Percentiles rank a stretch among this genome's conserved stretches.
Evolutionary conservation across 2,888 invertebrate species (phyloP).

Genomic region (Apodemia hepburni): DNA sequence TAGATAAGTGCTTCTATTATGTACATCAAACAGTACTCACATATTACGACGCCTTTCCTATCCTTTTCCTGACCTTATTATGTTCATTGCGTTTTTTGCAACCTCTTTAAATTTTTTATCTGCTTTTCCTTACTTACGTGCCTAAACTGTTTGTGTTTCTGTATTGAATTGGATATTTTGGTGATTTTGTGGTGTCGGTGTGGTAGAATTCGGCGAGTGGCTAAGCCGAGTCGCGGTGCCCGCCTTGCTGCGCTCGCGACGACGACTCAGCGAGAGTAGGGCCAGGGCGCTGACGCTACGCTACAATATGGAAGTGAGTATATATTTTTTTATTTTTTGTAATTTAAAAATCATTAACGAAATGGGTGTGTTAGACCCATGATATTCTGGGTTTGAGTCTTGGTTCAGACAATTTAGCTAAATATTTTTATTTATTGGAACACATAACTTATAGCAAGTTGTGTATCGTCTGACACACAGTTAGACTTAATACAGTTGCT

Average conservation of each 20-base stretch:
- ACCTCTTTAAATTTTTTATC: not conserved
- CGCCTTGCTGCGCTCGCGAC: conserved; percentile 51
- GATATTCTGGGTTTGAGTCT: no score
- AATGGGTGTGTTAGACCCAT: no score
- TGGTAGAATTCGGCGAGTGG: conserved; percentile 75
- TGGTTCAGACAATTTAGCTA: no score
- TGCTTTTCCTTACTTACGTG: not conserved
- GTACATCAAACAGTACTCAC: conserved; percentile 5
- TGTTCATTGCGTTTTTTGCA: not conserved
- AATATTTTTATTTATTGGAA: no score
- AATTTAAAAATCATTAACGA: no score
- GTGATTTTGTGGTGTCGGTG: conserved; percentile 36
- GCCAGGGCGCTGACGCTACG: conserved; percentile 55
- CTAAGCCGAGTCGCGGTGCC: conserved; percentile 65
- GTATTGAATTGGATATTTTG: not conserved
- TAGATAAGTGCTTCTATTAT: conserved; percentile 15
- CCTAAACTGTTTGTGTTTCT: conserved; percentile 22
- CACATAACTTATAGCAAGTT: no score
- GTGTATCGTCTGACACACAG: no score
- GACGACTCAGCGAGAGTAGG: conserved; percentile 51
- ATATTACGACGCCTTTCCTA: not conserved
- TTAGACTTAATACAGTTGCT: no score
- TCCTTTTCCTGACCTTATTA: not conserved
- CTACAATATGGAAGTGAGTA: conserved; percentile 63
- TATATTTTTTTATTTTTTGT: not conserved